Evolutionary conservation across 1,140 invertebrate species (phyloP).

Genomic region (Brachystomella parvula): DNA sequence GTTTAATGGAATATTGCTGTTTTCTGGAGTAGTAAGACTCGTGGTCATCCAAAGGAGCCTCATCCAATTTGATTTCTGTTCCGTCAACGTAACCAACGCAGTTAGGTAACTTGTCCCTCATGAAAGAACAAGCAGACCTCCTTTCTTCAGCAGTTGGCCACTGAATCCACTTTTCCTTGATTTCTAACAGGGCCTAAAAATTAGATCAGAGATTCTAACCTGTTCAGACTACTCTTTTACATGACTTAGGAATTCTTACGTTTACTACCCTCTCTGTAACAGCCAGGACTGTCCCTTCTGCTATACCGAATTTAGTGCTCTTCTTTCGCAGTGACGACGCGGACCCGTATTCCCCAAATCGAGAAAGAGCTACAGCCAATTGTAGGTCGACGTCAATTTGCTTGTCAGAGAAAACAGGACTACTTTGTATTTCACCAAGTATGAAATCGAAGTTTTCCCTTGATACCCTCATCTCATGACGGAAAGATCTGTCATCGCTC

Average conservation of each 20-base stretch:
- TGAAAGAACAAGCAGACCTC: no score
- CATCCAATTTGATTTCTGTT: conserved; percentile 7
- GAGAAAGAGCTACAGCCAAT: background rate
- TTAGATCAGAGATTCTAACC: no score
- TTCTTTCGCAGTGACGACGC: conserved; percentile 3
- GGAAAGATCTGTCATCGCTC: no score
- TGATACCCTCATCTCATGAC: background rate
- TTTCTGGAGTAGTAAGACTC: conserved; percentile 22
- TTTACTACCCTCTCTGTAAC: background rate
- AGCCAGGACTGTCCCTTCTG: background rate
- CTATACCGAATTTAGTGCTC: conserved; percentile 5
- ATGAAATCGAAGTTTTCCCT: background rate
- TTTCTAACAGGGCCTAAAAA: background rate
- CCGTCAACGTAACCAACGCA: conserved; percentile 28
- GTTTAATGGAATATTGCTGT: conserved; percentile 16
- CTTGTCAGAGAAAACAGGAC: background rate
- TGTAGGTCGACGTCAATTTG: background rate
- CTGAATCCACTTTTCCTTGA: no score
- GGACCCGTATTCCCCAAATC: background rate
- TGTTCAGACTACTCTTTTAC: no score
- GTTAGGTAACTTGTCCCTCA: conserved; percentile 8
- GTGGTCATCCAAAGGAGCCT: conserved; percentile 16
- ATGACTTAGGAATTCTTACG: no score
- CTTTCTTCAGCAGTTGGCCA: no score
- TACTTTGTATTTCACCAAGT: background rate